Evolutionary conservation across 2,113 vertebrate genomes (phyloP).

Genomic region (Apaloderma vittatum): DNA sequence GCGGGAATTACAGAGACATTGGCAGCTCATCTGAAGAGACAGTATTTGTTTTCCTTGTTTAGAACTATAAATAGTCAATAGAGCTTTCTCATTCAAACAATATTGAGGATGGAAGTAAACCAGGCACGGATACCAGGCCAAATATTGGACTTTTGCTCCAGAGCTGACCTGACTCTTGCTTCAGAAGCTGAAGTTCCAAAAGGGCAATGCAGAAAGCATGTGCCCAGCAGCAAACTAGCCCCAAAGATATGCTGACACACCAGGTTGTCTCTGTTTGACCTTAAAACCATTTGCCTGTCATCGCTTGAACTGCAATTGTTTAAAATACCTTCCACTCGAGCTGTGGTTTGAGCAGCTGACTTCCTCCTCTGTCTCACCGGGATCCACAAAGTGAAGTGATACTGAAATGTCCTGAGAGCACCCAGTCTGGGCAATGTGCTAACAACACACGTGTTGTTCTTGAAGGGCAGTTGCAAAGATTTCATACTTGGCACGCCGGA

Average conservation of each 20-base stretch:
- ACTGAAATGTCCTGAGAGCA: not conserved
- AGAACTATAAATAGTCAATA: slow-evolving; percentile 63
- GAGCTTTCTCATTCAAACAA: slow-evolving; percentile 28
- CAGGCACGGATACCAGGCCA: not conserved
- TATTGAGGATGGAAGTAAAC: slow-evolving; percentile 23
- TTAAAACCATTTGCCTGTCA: not conserved
- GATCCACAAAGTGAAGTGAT: not conserved
- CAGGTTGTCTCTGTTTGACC: not conserved
- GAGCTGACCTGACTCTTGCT: not conserved
- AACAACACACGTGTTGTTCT: rapidly evolving
- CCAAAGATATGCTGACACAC: not conserved
- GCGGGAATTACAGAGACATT: slow-evolving; percentile 30
- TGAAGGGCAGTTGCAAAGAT: not conserved
- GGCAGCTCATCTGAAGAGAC: slow-evolving; percentile 61
- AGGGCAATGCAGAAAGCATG: not conserved
- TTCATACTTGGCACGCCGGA: not conserved
- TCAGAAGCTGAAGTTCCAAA: not conserved
- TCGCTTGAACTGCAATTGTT: not conserved
- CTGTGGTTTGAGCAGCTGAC: slow-evolving; percentile 4
- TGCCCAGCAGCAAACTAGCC: not conserved
- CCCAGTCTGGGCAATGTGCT: not conserved
- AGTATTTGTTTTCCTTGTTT: slow-evolving; percentile 69
- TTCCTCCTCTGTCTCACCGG: not conserved
- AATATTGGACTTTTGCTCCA: not conserved
- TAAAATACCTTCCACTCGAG: not conserved